Evolutionary conservation across 2,888 invertebrate species (phyloP), one percentile per base, ranked within the genome.

Genomic region (Ochropleura leucogaster): DNA sequence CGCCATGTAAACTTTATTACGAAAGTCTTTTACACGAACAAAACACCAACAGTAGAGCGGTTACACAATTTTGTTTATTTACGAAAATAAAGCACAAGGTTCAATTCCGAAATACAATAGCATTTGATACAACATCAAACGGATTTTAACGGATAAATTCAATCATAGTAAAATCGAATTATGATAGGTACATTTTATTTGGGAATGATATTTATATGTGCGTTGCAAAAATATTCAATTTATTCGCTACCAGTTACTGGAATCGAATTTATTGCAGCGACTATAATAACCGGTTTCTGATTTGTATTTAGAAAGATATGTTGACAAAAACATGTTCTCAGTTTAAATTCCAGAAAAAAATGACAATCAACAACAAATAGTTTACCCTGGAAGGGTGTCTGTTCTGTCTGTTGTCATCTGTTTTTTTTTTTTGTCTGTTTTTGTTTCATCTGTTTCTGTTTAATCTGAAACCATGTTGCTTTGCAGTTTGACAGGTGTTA

Each of bases 161-260:
- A 60, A 67, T 79, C 55, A 75, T 42, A 55, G 57, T 57, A 49
- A 79, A 75, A 83, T 76, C 47, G 9, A 75, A 79, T 72, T 68
- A 64, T 44, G 53, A 16, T 63, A 42, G 53, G 12, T 74, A 51
- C 57, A 10, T 72, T 83, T 68, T 63, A 60, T 79, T 79, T 63
- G 66, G 30, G 55, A 60, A 60, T 62, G 68, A 72, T 72, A 62
- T 72, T 67, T 44, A 51, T 82, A 47, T 57, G 60, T 68, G 63
- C 60, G 53, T 72, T 67, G 60, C 42, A 57, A 68, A 72, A 78
- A 74, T 71, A 65, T 82, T 79, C 53, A 78, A 62, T 82, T 82
- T 71, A 53, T 70, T 63, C n/a, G 40, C n/a, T 68, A 30, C 65
- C 62, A 47, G 71, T 74, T 49, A 75, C 47, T 72, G 60, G n/a